Percentiles rank a stretch among this genome's conserved stretches.
These are phyloP conservation scores for Trichonephila inaurata DNA, from an alignment of 1,140 invertebrate genomes.

Conservation along the genomic window DNA sequence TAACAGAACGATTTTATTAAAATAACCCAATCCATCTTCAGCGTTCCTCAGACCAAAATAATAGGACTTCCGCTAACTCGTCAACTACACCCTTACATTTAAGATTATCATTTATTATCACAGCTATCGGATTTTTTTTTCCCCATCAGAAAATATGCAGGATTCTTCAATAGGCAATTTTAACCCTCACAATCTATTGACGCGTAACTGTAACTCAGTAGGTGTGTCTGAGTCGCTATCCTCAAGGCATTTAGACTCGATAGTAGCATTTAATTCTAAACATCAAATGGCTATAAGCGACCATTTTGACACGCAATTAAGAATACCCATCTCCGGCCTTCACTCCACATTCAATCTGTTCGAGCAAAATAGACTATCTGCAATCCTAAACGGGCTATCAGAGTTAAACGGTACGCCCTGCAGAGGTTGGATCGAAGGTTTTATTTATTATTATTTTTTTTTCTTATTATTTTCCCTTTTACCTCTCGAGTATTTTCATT, in stretches of 20 bases:
- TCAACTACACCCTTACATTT: constrained; percentile 5
- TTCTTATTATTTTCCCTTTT: background rate
- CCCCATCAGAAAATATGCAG: background rate
- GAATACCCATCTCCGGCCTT: background rate
- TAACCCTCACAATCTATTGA: background rate
- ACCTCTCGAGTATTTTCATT: constrained; percentile 33
- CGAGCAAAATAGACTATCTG: constrained; percentile 36
- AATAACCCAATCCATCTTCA: constrained; percentile 20
- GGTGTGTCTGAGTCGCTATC: background rate
- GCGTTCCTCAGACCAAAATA: background rate
- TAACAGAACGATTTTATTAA: background rate
- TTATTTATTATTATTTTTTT: background rate
- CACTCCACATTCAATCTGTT: constrained; percentile 46
- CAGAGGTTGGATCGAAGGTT: background rate
- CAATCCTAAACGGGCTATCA: constrained; percentile 44
- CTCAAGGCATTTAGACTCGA: constrained; percentile 1
- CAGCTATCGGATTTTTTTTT: background rate
- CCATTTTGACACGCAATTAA: constrained; percentile 62
- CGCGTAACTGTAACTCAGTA: constrained; percentile 6
- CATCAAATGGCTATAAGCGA: constrained; percentile 54
- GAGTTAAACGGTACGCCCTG: constrained; percentile 53
- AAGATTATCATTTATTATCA: constrained; percentile 15
- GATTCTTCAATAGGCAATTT: constrained; percentile 1
- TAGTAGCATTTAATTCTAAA: constrained; percentile 28
- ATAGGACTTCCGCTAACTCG: background rate